Evolutionary conservation across 2,113 vertebrate genomes (phyloP), one percentile per base, ranked within the genome.

Genomic region (Polypterus bichir): DNA sequence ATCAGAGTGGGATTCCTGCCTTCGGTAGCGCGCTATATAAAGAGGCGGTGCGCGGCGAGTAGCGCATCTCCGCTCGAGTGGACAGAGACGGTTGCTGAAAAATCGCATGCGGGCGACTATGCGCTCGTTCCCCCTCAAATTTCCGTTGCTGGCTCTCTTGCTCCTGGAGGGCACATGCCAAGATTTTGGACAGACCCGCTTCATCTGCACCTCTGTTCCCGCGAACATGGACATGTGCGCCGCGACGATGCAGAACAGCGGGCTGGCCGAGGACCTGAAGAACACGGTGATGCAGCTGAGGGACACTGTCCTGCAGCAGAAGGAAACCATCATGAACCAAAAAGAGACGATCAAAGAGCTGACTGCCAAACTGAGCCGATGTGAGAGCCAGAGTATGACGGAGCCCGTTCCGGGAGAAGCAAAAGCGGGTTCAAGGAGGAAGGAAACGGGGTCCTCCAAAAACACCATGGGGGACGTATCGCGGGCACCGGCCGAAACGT

Each of bases 121-220:
- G 27, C 27, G 27, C 27, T 27, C 27, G 27, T 27, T 27, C 27
- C 27, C 27, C 27, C 27, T 27, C 27, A 27, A 27, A 27, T 27
- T 27, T 27, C 27, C 27, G 27, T 65, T 91, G 11, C 77, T 87
- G 69, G 76, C 68, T 57, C 63, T 74, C 64, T 70, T 83, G 60
- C 65, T 77, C 65, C 69, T 58, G 61, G 68, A 76, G 63, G 80
- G 82, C 55, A 78, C 80, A 9, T 79, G 78, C 4, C 90, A 91
- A 79, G 82, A 91, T 78, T 85, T 92, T 69, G 91, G 89, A 66
- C 93, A 91, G 77, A 94, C 91, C 57, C 92, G 94, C 64, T 98
- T 97, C 73, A 86, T 98, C 73, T 98, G 95, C 87, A 97, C 92
- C 71, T 97, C 95, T 63, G 92, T 98, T 76, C 95, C 95, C n/a